phyloP scores from a whole-genome alignment of 2,888 invertebrate species.

The Hirtodrosophila confusa region DNA sequence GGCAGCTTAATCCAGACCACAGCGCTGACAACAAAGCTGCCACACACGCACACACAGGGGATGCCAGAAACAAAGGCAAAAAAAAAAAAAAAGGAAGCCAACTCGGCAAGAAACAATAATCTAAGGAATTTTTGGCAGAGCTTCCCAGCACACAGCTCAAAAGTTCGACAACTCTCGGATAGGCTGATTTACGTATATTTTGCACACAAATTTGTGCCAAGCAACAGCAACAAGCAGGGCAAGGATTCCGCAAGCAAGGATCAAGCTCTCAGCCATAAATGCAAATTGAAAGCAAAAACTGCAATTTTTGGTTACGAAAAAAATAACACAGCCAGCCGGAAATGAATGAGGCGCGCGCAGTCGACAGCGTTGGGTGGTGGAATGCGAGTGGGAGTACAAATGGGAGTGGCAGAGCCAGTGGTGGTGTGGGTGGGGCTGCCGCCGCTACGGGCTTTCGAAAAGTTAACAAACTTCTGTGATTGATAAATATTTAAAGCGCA shows the following conservation, averaged over 20 bases:
- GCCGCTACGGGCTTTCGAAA: constrained; percentile 49
- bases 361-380: too few species aligned
- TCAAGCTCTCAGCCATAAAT: constrained; percentile 55
- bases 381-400: not conserved
- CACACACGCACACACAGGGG: constrained; percentile 16
- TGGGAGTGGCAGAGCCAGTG: constrained; percentile 1
- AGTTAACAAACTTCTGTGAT: constrained; percentile 83
- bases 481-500: constrained; percentile 84
- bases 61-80: constrained; percentile 7
- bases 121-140: constrained; percentile 32
- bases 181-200: constrained; percentile 59
- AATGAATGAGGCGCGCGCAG: constrained; percentile 42
- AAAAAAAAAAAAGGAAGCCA: constrained; percentile 14
- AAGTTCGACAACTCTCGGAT: constrained; percentile 20
- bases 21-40: constrained; percentile 58
- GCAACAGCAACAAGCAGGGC: not conserved
- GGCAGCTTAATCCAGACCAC: constrained; percentile 48
- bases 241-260: constrained; percentile 27
- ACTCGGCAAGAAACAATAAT: constrained; percentile 46
- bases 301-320: constrained; percentile 47
- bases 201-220: constrained; percentile 19
- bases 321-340: constrained; percentile 33
- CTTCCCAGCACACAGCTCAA: constrained; percentile 16
- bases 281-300: constrained; percentile 70
- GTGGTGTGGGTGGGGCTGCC: not conserved